Evolutionary conservation across 2,113 vertebrate species (phyloP), one percentile per base, ranked within the genome.

Genomic region (Ceyx melanurus): DNA sequence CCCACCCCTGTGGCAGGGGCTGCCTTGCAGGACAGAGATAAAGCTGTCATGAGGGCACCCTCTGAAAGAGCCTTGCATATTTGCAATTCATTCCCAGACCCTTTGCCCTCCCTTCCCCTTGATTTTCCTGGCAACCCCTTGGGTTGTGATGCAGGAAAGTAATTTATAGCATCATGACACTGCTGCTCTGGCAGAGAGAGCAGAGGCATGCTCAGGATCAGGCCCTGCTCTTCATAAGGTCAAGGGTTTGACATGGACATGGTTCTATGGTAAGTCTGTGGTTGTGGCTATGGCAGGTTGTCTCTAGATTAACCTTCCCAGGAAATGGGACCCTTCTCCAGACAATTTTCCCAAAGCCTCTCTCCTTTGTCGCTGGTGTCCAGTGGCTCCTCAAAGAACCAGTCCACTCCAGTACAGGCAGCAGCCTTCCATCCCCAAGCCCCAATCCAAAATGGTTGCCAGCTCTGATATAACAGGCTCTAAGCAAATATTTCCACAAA

Each of bases 11-110:
- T 3, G 45, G 29, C 15, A 21, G 28, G 33, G 21, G n/a, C 42
- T 82, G 61, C 22, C 75, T 43, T 1, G 26, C 17, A 65, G 87
- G 26, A 28, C 16, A n/a, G 54, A 46, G 68, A 22, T 0, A 2
- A 50, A 89, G 37, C 29, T 43, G 76, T 17, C 56, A 56, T 5
- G 0, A 0, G 23, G 28, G 53, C 68, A 11, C 10, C 25, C n/a
- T 90, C 40, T 0, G 0, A 16, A 62, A 40, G 56, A 71, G 43
- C 53, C 26, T 86, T 3, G 1, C 65, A 18, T 90, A 25, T 18
- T 66, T 93, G 73, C 46, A 28, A 73, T 76, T 87, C 77, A 54
- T 95, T 93, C 89, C 90, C 89, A 87, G 86, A 84, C 1, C 42
- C 51, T 89, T 68, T 66, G 31, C 1, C 15, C 19, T 50, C 48